Conservation (phyloP, 2,888 invertebrate genomes). For the Parnassius orleans region DNA sequence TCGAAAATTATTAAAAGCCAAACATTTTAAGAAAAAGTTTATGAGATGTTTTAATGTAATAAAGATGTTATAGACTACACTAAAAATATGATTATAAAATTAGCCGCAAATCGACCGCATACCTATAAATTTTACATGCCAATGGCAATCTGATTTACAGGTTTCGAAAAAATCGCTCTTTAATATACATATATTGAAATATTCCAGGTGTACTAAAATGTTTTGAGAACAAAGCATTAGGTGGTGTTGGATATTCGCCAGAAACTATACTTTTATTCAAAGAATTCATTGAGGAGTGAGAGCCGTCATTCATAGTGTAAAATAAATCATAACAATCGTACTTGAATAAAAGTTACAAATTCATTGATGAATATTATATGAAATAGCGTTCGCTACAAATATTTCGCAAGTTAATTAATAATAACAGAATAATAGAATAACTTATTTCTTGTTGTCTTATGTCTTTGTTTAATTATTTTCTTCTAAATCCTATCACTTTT, state of each 20-base stretch:
- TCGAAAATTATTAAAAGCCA: too few relatives aligned
- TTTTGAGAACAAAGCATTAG: constrained; percentile 60
- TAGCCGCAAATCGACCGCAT: constrained; percentile 16
- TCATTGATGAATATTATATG: constrained; percentile 11
- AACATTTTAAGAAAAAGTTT: too few relatives aligned
- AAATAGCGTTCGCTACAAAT: neutral
- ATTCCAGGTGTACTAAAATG: constrained; percentile 32
- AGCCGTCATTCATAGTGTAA: constrained; percentile 51
- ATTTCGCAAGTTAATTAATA: neutral
- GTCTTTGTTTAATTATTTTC: constrained; percentile 16
- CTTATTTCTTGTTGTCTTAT: constrained; percentile 7
- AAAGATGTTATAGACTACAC: neutral
- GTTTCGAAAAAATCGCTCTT: constrained; percentile 45
- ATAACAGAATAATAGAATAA: neutral
- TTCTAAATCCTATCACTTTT: constrained; percentile 23
- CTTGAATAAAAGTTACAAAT: constrained; percentile 7
- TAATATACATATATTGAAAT: constrained; percentile 36
- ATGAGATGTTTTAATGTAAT: too few relatives aligned
- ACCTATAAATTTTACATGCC: constrained; percentile 37
- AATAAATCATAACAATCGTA: constrained; percentile 24
- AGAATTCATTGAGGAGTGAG: constrained; percentile 56
- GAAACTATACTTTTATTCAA: constrained; percentile 32
- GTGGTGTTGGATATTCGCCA: constrained; percentile 53
- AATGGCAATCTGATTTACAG: constrained; percentile 47
- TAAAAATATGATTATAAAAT: constrained; percentile 15